Percentiles rank a stretch among this genome's conserved stretches.
phyloP scores from a whole-genome alignment of 2,888 invertebrate species.

The Napeogenes inachia region DNA sequence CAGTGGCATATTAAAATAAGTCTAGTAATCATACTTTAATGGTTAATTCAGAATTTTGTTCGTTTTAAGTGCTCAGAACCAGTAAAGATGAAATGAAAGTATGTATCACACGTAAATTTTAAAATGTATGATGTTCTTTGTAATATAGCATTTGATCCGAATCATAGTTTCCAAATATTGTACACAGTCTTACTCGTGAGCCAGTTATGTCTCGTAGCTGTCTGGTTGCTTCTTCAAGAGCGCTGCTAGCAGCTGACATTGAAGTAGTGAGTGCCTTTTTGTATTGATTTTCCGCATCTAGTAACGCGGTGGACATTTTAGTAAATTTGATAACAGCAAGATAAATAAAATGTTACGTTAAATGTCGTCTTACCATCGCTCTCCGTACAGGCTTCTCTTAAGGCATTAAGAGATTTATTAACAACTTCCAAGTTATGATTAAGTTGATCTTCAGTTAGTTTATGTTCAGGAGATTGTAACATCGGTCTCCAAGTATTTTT shows the following conservation, averaged over 20 bases:
- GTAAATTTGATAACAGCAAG: neutral
- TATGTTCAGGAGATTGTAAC: conserved; percentile 8
- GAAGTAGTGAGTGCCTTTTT: neutral
- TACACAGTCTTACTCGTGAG: neutral
- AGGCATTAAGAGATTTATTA: conserved; percentile 14
- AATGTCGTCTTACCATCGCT: neutral
- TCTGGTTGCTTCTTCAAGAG: conserved; percentile 4
- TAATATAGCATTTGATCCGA: too few relatives aligned
- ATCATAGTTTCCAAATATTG: neutral
- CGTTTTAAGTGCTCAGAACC: too few relatives aligned
- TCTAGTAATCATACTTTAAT: too few relatives aligned
- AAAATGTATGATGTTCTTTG: too few relatives aligned
- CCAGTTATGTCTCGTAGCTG: neutral
- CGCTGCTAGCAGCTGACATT: neutral
- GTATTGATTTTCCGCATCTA: conserved; percentile 1
- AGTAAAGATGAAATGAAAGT: too few relatives aligned
- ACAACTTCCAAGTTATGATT: conserved; percentile 15
- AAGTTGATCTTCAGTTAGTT: conserved; percentile 9
- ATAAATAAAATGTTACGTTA: neutral
- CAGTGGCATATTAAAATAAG: too few relatives aligned
- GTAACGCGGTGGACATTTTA: neutral
- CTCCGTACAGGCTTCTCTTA: conserved; percentile 14
- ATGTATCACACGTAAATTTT: too few relatives aligned
- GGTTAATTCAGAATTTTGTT: too few relatives aligned
- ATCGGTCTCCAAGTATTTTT: conserved; percentile 19